Evolutionary conservation across 1,140 invertebrate genomes (phyloP), one percentile per base, ranked within the genome.

Genomic region (Lethrus apterus): DNA sequence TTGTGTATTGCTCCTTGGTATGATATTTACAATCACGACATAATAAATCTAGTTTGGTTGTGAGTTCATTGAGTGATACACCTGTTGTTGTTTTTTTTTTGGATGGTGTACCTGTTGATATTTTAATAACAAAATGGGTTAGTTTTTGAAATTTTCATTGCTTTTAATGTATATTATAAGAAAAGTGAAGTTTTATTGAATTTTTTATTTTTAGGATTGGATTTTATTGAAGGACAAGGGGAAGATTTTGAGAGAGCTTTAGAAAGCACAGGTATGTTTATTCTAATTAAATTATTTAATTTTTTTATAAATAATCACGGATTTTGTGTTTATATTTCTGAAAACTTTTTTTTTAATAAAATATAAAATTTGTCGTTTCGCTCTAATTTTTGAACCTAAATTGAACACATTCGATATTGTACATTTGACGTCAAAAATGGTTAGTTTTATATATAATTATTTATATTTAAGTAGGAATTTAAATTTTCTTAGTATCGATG

Each of bases 201-300:
- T 26, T 45, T 56, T 57, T 62, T 53, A 51, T 4, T 54, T 65
- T 26, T 62, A 81, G 79, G 79, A 65, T 70, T 81, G 68, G 79
- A 81, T 66, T 81, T 81, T 65, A 73, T 80, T 62, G 78, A 78
- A 63, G 70, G 69, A 58, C 76, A 79, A 72, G 78, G 79, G 58
- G 79, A 78, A 58, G 78, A 81, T 64, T 83, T 81, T 68, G 80
- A 83, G 68, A 74, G 77, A 60, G 80, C 80, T 38, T 76, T 83
- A 55, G 77, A 77, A 60, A 75, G 76, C 49, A 78, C 79, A 67
- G 79, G 80, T 79, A 67, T 70, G 66, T 60, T 24, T 33, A 31
- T 17, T 20, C 3, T 31, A 41, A 33, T 33, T 33, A 11, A 15
- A 33, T 5, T 5, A 33, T 13, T 33, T 33, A 15, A n/a, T n/a